Percentiles rank a stretch among this genome's conserved stretches.
Conservation (phyloP, 2,797 vertebrate genomes). For the Arrhamphus sclerolepis region DNA sequence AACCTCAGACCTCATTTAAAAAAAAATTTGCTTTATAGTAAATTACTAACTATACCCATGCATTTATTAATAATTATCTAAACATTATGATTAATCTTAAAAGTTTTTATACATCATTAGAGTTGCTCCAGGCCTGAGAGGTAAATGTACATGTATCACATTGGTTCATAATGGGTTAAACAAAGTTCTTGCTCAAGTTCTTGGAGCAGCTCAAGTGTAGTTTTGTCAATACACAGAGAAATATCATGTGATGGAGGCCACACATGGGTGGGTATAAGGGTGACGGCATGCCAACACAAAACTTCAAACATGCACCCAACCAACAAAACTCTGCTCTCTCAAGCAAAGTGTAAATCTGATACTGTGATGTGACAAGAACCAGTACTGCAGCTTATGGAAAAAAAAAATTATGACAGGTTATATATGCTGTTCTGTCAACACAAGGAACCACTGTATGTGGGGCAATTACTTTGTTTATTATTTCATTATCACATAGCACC, state of each 20-base stretch:
- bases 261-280: slow-evolving; percentile 51
- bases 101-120: too few relatives aligned
- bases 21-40: too few relatives aligned
- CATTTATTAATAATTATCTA: too few relatives aligned
- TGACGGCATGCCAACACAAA: slow-evolving; percentile 35
- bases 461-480: slow-evolving; percentile 1
- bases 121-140: too few relatives aligned
- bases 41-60: too few relatives aligned
- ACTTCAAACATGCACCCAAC: slow-evolving; percentile 19
- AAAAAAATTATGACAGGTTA: background rate
- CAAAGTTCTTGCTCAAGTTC: slow-evolving; percentile 10
- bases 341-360: background rate
- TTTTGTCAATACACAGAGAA: slow-evolving; percentile 71
- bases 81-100: too few relatives aligned
- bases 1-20: too few relatives aligned
- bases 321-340: background rate
- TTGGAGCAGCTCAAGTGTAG: slow-evolving; percentile 31
- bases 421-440: too few relatives aligned
- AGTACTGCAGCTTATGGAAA: background rate
- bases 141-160: too few relatives aligned
- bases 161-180: too few relatives aligned
- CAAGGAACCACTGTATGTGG: too few relatives aligned
- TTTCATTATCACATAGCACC: slow-evolving; percentile 1
- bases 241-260: slow-evolving; percentile 62
- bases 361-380: background rate